A percentile compares a stretch with the other conserved stretches of the same genome.
Evolutionary conservation across 1,140 invertebrate species (phyloP).

Genomic region (Bursaphelenchus mucronatus): DNA sequence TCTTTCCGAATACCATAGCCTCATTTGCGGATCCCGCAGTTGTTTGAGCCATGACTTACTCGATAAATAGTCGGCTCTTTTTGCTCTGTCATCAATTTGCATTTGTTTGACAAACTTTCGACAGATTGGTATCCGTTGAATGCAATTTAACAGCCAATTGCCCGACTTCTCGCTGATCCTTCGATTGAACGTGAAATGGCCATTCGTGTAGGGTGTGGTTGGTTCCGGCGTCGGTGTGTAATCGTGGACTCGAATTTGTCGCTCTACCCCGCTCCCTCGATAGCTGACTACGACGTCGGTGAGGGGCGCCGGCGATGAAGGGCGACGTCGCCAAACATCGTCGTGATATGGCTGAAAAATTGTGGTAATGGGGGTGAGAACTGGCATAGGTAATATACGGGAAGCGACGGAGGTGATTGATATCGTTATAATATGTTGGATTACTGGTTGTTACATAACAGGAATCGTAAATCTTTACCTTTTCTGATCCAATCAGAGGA

Average conservation of each 20-base stretch:
- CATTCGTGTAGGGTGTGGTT: neutral
- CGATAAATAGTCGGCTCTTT: slow-evolving; percentile 52
- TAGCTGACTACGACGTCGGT: slow-evolving; percentile 28
- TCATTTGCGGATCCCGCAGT: too few species aligned
- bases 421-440: too few species aligned
- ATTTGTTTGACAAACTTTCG: slow-evolving; percentile 37
- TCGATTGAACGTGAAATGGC: slow-evolving; percentile 8
- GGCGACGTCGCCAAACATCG: slow-evolving; percentile 35
- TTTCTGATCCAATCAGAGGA: too few species aligned
- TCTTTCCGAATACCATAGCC: too few species aligned
- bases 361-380: too few species aligned
- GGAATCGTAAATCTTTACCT: neutral
- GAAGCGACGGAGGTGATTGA: too few species aligned
- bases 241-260: slow-evolving; percentile 13
- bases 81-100: slow-evolving; percentile 51
- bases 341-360: slow-evolving; percentile 1
- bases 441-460: too few species aligned
- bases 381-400: too few species aligned
- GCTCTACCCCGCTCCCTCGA: slow-evolving; percentile 37
- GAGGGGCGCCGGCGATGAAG: neutral
- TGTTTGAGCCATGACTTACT: slow-evolving; percentile 33
- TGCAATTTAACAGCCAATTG: slow-evolving; percentile 12
- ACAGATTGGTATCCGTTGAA: slow-evolving; percentile 22
- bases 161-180: neutral
- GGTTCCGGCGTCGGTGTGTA: slow-evolving; percentile 4